Base-by-base conservation (phyloP, 2,888 invertebrate species). In the Drosophila neonasuta region DNA sequence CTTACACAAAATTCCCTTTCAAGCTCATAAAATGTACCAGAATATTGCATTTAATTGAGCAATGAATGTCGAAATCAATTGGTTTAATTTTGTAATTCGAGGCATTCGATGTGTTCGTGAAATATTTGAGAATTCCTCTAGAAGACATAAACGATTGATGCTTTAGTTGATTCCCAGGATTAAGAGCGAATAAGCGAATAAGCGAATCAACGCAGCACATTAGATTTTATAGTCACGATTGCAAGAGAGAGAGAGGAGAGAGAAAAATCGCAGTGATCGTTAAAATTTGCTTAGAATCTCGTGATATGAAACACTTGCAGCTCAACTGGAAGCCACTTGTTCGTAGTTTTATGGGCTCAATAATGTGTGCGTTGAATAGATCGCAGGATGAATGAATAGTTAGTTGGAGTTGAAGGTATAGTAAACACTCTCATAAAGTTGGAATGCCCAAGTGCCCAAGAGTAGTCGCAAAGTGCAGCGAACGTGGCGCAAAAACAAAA, bases 361-460 rank as follows among this genome's bases (percentile, higher is more conserved):
- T 71, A 56, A 71, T 71, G 67, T 30, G 3, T 44, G 50, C 13
- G 11, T 45, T 20, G 54, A 13, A n/a, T 34, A 20, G 32, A 44
- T 9, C 13, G 13, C 13, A 41, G 13, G 20, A 32, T 42, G 42
- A n/a, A 49, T 49, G n/a, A n/a, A 20, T 20, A 17, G n/a, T 29
- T 29, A 2, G n/a, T 11, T 13, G 42, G n/a, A 32, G 32, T 32
- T 32, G 32, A 10, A 32, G 32, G 32, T 32, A 32, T 51, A 52
- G 29, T 62, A 62, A 56, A 59, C 62, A 67, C 62, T 44, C 48
- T 50, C 44, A 68, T 64, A 71, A 64, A 74, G 58, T 30, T 30
- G 42, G 32, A 68, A 45, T 60, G 32, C 60, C 55, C 52, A 66
- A 34, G 15, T 57, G 70, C 24, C 24, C 57, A 48, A 69, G 69